These are phyloP conservation scores for Marmota flaviventris DNA, from an alignment of 2,113 vertebrate species.

Conservation along the genomic window DNA sequence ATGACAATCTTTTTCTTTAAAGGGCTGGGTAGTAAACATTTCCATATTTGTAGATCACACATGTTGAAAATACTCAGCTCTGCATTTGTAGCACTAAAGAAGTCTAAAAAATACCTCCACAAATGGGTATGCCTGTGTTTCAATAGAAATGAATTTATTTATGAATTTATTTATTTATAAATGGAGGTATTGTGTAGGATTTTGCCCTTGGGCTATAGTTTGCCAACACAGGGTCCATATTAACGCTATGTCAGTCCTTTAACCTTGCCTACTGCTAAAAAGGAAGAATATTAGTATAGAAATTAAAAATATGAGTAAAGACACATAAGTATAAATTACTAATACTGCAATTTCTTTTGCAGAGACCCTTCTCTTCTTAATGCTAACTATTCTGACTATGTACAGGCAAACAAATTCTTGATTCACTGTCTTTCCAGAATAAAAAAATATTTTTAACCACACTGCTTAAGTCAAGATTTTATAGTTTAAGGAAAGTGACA, in stretches of 20 bases:
- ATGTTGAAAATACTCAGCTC: background rate
- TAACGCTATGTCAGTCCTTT: background rate
- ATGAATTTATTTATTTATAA: background rate
- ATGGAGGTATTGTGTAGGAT: background rate
- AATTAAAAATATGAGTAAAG: background rate
- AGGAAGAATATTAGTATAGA: conserved; percentile 8
- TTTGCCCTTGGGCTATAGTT: background rate
- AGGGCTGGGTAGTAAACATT: background rate
- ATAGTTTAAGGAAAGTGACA: conserved; percentile 61
- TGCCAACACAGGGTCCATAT: background rate
- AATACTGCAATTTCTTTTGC: background rate
- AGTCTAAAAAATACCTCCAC: background rate
- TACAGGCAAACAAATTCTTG: conserved; percentile 19
- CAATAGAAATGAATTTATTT: background rate
- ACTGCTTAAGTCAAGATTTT: conserved; percentile 56
- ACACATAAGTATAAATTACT: background rate
- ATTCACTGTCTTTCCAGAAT: background rate
- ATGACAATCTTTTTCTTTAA: background rate
- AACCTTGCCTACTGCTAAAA: background rate
- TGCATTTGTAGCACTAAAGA: background rate
- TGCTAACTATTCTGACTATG: background rate
- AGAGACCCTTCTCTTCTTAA: background rate
- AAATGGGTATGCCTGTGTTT: background rate
- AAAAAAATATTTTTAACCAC: conserved; percentile 12
- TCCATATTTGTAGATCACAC: background rate